A percentile compares a stretch with the other conserved stretches of the same genome.
phyloP scores from a whole-genome alignment of 1,140 invertebrate genomes.

The Drosophila takahashii region DNA sequence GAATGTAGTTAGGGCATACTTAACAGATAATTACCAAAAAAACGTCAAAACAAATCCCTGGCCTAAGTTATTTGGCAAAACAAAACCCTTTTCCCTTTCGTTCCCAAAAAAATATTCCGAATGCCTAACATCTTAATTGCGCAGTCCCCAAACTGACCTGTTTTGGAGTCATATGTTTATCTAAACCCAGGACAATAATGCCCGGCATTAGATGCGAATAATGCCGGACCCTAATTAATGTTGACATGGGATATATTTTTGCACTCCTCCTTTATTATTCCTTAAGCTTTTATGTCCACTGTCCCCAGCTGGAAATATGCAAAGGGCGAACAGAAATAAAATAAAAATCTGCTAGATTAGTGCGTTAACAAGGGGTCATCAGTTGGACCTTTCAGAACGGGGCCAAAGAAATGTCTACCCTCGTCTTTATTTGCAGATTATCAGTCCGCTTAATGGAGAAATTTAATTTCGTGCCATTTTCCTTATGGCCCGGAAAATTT shows the following conservation, averaged over 20 bases:
- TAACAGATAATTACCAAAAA: neutral
- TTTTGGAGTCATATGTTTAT: constrained; percentile 42
- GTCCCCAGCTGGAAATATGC: constrained; percentile 53
- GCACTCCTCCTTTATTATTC: neutral
- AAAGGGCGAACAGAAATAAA: constrained; percentile 30
- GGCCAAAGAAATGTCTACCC: constrained; percentile 57
- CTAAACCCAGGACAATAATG: constrained; percentile 31
- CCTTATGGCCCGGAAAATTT: constrained; percentile 27
- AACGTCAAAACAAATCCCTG: neutral
- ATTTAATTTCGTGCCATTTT: constrained; percentile 42
- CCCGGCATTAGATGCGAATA: constrained; percentile 57
- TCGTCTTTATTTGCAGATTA: constrained; percentile 61
- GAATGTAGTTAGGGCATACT: neutral
- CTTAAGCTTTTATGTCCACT: constrained; percentile 27
- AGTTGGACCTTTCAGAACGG: constrained; percentile 14
- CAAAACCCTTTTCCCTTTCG: neutral
- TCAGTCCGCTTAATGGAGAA: constrained; percentile 41
- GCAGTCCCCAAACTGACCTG: neutral
- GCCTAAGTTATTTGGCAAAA: neutral
- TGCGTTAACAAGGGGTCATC: constrained; percentile 74
- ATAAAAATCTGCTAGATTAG: constrained; percentile 65
- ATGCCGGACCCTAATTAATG: constrained; percentile 76
- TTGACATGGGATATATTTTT: constrained; percentile 72
- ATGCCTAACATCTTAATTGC: constrained; percentile 15
- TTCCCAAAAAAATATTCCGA: constrained; percentile 12